A percentile compares a stretch with the other conserved stretches of the same genome.
phyloP scores from a whole-genome alignment of 2,888 invertebrate genomes.

The Leptinotarsa rubiginosa region DNA sequence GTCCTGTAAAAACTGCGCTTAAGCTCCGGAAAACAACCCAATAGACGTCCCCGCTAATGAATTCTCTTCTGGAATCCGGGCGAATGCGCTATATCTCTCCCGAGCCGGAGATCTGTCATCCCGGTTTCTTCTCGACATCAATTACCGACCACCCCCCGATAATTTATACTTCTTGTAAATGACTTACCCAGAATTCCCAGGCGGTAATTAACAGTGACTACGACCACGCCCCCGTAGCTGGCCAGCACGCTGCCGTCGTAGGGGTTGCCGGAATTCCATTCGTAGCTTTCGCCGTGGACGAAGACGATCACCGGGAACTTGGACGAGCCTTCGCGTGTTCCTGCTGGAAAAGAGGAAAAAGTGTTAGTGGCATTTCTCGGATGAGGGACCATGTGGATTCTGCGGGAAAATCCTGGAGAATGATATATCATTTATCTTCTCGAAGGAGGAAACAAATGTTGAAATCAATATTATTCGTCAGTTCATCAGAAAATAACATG shows the following conservation, averaged over 20 bases:
- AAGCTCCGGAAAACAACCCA: not conserved
- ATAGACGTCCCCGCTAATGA: not conserved
- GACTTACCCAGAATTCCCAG: conserved; percentile 83
- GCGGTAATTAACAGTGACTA: conserved; percentile 86
- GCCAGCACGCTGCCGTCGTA: conserved; percentile 97
- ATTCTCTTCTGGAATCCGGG: conserved; percentile 16
- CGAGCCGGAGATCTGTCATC: conserved; percentile 18
- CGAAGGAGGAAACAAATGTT: too few species aligned
- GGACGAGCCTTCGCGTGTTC: conserved; percentile 48
- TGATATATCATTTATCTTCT: conserved; percentile 1
- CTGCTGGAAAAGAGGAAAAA: conserved; percentile 41
- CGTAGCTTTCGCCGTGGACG: conserved; percentile 95
- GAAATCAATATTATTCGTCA: too few species aligned
- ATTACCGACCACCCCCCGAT: conserved; percentile 40
- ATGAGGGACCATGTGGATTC: conserved; percentile 23
- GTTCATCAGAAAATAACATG: too few species aligned
- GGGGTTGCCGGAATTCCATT: conserved; percentile 98
- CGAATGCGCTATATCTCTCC: conserved; percentile 9
- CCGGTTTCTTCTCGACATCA: conserved; percentile 34
- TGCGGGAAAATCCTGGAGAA: not conserved
- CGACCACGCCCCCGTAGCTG: conserved; percentile 90
- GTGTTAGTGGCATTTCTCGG: conserved; percentile 34
- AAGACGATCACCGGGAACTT: conserved; percentile 93
- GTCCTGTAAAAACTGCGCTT: not conserved
- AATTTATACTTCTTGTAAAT: conserved; percentile 41